Evolutionary conservation across 2,113 vertebrate genomes (phyloP).

Genomic region (Mionectes macconnelli): DNA sequence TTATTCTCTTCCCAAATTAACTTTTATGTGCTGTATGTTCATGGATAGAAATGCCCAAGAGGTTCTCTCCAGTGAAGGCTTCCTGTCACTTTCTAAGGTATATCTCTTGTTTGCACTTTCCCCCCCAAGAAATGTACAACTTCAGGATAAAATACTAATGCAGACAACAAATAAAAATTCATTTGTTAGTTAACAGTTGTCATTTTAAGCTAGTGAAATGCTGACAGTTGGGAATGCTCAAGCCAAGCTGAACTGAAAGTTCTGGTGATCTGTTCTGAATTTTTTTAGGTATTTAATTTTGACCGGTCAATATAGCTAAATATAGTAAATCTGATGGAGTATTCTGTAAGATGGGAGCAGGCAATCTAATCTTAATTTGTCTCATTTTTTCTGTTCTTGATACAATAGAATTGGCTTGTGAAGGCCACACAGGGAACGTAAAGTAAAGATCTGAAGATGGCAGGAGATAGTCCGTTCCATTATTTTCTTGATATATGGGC

Average conservation of each 20-base stretch:
- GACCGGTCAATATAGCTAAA: not conserved
- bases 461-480: not conserved
- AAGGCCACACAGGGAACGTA: not conserved
- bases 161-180: not conserved
- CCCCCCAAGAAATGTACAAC: not conserved
- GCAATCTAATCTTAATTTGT: not conserved
- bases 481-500: not conserved
- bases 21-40: constrained; percentile 91
- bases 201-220: not conserved
- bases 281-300: not conserved
- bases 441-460: not conserved
- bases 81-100: constrained; percentile 93
- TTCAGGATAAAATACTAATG: not conserved
- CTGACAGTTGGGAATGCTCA: not conserved
- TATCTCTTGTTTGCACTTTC: not conserved
- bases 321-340: not conserved
- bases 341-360: not conserved
- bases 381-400: not conserved
- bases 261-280: not conserved
- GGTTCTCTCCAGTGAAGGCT: constrained; percentile 90
- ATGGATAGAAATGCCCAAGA: constrained; percentile 96
- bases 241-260: not conserved
- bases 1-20: constrained; percentile 88
- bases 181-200: not conserved
- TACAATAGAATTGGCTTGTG: not conserved